phyloP scores from a whole-genome alignment of 2,113 vertebrate species.

The Phalacrocorax brasilianus region DNA sequence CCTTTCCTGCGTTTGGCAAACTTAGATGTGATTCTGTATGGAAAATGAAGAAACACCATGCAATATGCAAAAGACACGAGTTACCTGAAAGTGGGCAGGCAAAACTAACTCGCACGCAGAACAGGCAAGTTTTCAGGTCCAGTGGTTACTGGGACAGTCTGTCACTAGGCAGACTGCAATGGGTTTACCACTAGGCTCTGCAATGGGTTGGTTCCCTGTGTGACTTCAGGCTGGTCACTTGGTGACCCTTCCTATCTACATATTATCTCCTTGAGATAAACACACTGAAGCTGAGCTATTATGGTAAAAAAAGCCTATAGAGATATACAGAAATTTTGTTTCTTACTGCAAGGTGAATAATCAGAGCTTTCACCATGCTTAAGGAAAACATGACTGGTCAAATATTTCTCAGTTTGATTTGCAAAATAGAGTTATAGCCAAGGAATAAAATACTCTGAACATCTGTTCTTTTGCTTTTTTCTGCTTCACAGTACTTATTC shows the following conservation, averaged over 20 bases:
- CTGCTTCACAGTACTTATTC: not conserved
- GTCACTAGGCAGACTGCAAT: not conserved
- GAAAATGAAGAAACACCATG: not conserved
- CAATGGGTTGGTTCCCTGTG: not conserved
- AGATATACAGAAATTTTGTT: not conserved
- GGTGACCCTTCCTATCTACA: not conserved
- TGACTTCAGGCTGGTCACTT: not conserved
- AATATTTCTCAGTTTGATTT: not conserved
- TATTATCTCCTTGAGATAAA: not conserved
- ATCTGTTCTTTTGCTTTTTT: not conserved
- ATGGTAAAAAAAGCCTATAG: not conserved
- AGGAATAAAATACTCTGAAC: not conserved
- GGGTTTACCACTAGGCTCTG: not conserved
- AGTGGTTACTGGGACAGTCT: not conserved
- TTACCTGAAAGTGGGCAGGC: not conserved
- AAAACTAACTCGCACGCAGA: not conserved
- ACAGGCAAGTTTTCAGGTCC: not conserved
- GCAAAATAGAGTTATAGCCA: not conserved
- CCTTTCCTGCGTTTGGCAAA: not conserved
- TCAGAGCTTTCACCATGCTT: not conserved
- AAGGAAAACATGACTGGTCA: not conserved
- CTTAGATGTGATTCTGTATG: not conserved
- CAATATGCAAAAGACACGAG: fast-evolving
- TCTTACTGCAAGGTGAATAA: not conserved
- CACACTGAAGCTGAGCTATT: not conserved